Conservation (phyloP, 2,888 invertebrate species). For the Leucophenga montana region DNA sequence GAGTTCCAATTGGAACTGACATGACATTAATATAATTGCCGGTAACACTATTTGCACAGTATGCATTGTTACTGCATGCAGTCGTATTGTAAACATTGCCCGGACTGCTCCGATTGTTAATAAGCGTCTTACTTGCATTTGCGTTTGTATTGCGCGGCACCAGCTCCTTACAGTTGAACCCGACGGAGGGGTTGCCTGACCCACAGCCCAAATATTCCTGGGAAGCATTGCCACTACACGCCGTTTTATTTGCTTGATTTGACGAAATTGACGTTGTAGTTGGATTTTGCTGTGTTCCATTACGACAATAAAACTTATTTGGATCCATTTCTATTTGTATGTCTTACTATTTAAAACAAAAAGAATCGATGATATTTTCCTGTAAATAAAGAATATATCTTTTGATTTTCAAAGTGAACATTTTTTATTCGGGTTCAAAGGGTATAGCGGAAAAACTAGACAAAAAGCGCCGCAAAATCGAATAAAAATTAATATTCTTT, state of each 20-base stretch:
- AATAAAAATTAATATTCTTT: too few relatives aligned
- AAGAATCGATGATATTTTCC: too few relatives aligned
- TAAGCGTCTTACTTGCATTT: constrained; percentile 45
- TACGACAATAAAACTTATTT: constrained; percentile 68
- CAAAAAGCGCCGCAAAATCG: too few relatives aligned
- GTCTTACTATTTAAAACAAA: too few relatives aligned
- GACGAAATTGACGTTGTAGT: constrained; percentile 56
- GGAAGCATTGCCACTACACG: constrained; percentile 42
- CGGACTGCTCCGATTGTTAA: constrained; percentile 44
- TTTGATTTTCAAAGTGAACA: too few relatives aligned
- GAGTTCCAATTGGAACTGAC: constrained; percentile 69
- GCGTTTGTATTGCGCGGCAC: constrained; percentile 48
- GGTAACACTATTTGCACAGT: constrained; percentile 52
- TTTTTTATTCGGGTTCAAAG: too few relatives aligned
- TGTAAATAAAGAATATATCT: too few relatives aligned
- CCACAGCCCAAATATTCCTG: constrained; percentile 56
- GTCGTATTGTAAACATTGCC: constrained; percentile 44
- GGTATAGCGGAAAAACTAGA: too few relatives aligned
- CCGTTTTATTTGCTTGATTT: constrained; percentile 54
- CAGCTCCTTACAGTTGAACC: constrained; percentile 51
- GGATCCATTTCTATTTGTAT: too few relatives aligned
- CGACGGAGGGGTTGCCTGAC: constrained; percentile 44
- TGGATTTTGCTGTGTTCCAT: constrained; percentile 54
- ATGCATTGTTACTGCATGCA: constrained; percentile 50
- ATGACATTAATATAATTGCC: constrained; percentile 72